These are phyloP conservation scores for Hippocampus kuda DNA, from an alignment of 2,797 vertebrate species.

Conservation along the genomic window DNA sequence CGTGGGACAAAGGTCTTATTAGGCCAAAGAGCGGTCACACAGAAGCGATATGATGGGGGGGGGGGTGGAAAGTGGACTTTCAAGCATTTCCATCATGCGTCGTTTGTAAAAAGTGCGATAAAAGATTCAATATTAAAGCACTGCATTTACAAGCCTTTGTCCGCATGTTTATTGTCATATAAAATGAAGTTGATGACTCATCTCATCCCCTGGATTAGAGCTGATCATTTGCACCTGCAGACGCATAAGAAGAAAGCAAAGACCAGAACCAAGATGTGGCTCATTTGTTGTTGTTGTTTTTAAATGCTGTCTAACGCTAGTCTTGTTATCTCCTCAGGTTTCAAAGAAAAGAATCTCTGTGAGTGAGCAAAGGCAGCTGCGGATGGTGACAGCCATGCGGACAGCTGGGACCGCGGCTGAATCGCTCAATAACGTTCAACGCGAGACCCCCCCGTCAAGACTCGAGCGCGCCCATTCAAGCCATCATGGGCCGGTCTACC, in stretches of 20 bases:
- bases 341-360: slow-evolving; percentile 26
- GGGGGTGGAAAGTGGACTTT: slow-evolving; percentile 17
- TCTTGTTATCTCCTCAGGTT: slow-evolving; percentile 39
- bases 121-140: slow-evolving; percentile 43
- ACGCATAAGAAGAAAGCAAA: neutral
- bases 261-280: neutral
- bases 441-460: slow-evolving; percentile 32
- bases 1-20: slow-evolving; percentile 32
- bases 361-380: slow-evolving; percentile 17
- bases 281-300: neutral
- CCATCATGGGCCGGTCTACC: slow-evolving; percentile 39
- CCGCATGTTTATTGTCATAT: slow-evolving; percentile 43
- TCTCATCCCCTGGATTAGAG: slow-evolving; percentile 26
- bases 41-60: slow-evolving; percentile 39
- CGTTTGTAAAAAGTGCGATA: slow-evolving; percentile 39
- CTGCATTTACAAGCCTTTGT: slow-evolving; percentile 45
- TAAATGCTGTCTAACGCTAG: slow-evolving; percentile 12
- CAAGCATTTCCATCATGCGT: slow-evolving; percentile 49
- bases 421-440: slow-evolving; percentile 17
- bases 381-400: slow-evolving; percentile 31
- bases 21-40: slow-evolving; percentile 28
- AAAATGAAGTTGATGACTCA: slow-evolving; percentile 36
- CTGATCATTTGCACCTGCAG: slow-evolving; percentile 2
- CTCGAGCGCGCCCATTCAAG: slow-evolving; percentile 34
- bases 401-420: slow-evolving; percentile 24